Base-by-base conservation (phyloP, 2,888 invertebrate species). In the Meandrusa payeni region DNA sequence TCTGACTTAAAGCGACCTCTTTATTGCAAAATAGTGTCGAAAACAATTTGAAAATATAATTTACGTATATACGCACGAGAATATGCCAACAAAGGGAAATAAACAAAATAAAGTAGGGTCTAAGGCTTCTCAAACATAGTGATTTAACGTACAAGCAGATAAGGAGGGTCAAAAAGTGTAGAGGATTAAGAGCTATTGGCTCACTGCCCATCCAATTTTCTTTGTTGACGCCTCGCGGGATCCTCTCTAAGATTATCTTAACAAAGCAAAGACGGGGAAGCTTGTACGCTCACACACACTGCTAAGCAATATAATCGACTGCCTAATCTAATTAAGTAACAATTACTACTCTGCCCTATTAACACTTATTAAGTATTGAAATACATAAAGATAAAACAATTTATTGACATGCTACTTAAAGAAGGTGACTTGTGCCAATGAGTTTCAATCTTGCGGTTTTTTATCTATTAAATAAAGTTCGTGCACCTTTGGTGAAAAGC, bases 121-220 rank as follows among this genome's bases (percentile, higher is more conserved):
- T 31, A 29, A 43, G 24, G 59, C 53, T 53, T 53, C 52, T 60
- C 61, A 64, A 64, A 70, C 65, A 73, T 73, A 60, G 69, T 64
- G 74, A 82, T 79, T 75, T 77, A 75, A 70, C 67, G 57, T 65
- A 71, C 72, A 70, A 68, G 64, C 54, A 75, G 81, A 81, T 80
- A 83, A 78, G 67, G 63, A 70, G 71, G 78, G 77, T 77, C 77
- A 78, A 82, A 83, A 81, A 79, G 77, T 79, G 72, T 75, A 56
- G 60, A 66, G 74, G 76, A 85, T 83, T 86, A 83, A 82, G 81
- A 79, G 80, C 76, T 73, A 86, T 83, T 85, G 85, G 82, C 83
- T 70, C 75, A 69, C 80, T 85, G 85, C 86, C 85, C 83, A 86
- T 86, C 85, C 85, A 83, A 87, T 87, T 81, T 86, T 78, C 85